phyloP scores from a whole-genome alignment of 1,140 invertebrate genomes.

The Papilio dardanus region DNA sequence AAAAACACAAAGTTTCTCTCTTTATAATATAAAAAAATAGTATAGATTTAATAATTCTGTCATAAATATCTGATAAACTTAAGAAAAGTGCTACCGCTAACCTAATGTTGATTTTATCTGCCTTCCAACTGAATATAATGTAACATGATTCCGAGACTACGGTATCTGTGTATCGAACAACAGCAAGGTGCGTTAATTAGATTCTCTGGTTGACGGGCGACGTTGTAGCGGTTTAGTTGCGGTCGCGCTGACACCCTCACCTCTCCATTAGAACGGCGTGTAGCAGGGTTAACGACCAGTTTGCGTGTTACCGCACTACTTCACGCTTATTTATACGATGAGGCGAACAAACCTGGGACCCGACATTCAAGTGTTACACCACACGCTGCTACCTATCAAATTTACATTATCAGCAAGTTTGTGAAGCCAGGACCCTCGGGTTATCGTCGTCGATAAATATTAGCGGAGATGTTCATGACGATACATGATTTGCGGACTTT shows the following conservation, averaged over 20 bases:
- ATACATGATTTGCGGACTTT: conserved; percentile 26
- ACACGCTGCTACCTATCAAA: conserved; percentile 71
- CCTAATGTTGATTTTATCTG: neutral
- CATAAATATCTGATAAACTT: too few relatives aligned
- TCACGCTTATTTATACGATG: conserved; percentile 78
- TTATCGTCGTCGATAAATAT: conserved; percentile 25
- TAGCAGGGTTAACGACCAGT: conserved; percentile 75
- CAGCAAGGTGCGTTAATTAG: conserved; percentile 47
- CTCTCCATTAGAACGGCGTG: conserved; percentile 68
- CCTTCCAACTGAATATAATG: neutral
- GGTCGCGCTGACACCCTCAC: conserved; percentile 71
- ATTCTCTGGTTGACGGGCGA: conserved; percentile 44
- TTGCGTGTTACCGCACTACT: conserved; percentile 73
- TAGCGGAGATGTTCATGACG: conserved; percentile 27
- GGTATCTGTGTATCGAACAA: conserved; percentile 39
- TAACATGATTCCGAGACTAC: conserved; percentile 8
- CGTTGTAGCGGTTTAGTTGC: conserved; percentile 57
- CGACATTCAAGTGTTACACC: conserved; percentile 70
- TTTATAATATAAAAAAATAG: too few relatives aligned
- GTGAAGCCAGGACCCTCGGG: conserved; percentile 36
- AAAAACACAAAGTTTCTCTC: too few relatives aligned
- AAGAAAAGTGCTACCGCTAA: neutral
- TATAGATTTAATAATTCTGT: too few relatives aligned
- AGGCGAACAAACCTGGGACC: conserved; percentile 63
- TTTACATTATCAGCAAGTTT: conserved; percentile 65